Evolutionary conservation across 35 echinoderm and acorn worm species (phyloP).

Genomic region (Apostichopus californicus): DNA sequence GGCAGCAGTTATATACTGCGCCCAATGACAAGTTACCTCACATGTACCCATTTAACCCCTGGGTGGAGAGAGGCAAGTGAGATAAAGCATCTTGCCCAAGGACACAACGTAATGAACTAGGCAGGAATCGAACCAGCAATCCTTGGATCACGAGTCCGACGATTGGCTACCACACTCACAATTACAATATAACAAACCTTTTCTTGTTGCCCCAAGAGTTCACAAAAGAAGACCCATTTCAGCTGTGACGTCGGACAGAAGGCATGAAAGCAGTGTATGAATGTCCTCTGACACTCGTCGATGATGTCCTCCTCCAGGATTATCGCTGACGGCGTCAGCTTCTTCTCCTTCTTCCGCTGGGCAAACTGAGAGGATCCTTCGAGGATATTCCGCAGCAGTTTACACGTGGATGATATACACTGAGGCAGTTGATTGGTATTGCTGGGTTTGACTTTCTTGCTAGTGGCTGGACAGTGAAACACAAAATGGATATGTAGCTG

Average conservation of each 20-base stretch:
- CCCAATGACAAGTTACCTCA: too few species aligned
- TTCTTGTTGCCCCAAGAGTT: conserved; percentile 61
- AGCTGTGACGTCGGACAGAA: conserved; percentile 96
- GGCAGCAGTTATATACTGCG: too few species aligned
- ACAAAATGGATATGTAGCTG: too few species aligned
- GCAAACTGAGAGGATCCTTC: conserved; percentile 37
- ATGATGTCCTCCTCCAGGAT: conserved; percentile 60
- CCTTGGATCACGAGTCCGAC: too few species aligned
- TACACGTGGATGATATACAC: conserved; percentile 85
- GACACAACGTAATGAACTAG: too few species aligned
- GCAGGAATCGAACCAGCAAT: too few species aligned
- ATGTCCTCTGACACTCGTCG: conserved; percentile 87
- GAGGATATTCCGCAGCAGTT: conserved; percentile 83
- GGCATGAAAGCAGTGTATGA: conserved; percentile 96
- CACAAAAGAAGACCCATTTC: conserved; percentile 95
- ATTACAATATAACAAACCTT: background rate
- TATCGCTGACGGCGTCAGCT: background rate
- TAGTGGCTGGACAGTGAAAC: conserved; percentile 21
- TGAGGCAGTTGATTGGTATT: conserved; percentile 78
- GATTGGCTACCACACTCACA: too few species aligned
- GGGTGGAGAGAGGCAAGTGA: too few species aligned
- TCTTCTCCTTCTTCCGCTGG: conserved; percentile 14
- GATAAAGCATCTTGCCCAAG: too few species aligned
- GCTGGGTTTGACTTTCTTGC: conserved; percentile 60
- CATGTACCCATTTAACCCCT: too few species aligned